Evolutionary conservation across 37 sponge, comb jelly and placozoan genomes (phyloP).

Genomic region (Bolinopsis microptera): DNA sequence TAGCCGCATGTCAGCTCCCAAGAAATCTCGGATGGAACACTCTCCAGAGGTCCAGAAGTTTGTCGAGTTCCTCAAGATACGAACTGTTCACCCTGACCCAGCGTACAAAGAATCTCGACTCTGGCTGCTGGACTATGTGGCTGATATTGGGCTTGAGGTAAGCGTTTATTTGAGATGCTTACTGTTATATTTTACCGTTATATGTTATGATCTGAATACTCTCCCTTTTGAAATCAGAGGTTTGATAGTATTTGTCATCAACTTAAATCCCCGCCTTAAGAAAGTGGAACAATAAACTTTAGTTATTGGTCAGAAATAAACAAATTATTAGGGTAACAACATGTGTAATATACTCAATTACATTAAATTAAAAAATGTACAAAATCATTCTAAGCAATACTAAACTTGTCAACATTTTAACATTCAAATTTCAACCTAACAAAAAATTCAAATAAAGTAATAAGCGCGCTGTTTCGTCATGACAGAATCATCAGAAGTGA

Average conservation of each 20-base stretch:
- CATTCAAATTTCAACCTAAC: background rate
- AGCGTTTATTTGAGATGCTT: background rate
- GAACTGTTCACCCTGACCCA: conserved; percentile 45
- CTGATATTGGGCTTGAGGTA: conserved; percentile 62
- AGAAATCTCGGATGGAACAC: conserved; percentile 20
- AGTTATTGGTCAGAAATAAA: no score
- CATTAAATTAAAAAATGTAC: background rate
- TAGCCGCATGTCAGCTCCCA: conserved; percentile 7
- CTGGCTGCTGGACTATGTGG: conserved; percentile 51
- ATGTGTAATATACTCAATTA: background rate
- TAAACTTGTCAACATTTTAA: background rate
- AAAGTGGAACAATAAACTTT: no score
- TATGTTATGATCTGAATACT: no score
- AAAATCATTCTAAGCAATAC: background rate
- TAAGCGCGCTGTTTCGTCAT: background rate
- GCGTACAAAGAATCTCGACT: conserved; percentile 41
- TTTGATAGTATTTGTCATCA: no score
- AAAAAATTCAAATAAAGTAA: background rate
- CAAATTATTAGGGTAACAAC: background rate
- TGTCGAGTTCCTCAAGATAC: conserved; percentile 43
- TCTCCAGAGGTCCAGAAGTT: conserved; percentile 43
- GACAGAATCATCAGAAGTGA: background rate
- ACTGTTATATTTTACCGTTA: no score
- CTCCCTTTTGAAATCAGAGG: no score
- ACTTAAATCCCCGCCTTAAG: no score